A percentile compares a stretch with the other conserved stretches of the same genome.
Conservation (phyloP, 2,797 vertebrate species). For the Malacoraja senta region DNA sequence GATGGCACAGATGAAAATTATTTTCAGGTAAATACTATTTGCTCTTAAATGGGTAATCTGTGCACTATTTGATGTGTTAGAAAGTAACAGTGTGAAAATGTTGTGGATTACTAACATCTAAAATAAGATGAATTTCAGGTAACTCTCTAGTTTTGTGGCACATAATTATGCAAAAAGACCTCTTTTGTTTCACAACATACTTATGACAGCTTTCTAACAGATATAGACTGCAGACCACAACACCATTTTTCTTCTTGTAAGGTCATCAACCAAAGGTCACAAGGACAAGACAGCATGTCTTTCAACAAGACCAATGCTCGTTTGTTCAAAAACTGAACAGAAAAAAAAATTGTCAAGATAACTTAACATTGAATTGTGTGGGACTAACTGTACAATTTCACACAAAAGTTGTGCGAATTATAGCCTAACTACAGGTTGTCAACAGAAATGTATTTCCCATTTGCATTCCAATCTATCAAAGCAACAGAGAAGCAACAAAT, state of each 20-base stretch:
- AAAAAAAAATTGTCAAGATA: constrained; percentile 35
- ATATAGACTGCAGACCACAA: background rate
- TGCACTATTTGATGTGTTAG: background rate
- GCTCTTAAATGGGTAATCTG: background rate
- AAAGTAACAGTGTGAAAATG: constrained; percentile 13
- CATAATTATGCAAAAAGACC: background rate
- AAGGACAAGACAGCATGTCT: constrained; percentile 37
- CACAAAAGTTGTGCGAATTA: constrained; percentile 23
- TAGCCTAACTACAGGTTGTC: constrained; percentile 36
- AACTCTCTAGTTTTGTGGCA: background rate
- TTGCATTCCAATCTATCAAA: background rate
- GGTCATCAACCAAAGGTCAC: constrained; percentile 41
- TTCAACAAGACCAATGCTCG: constrained; percentile 40
- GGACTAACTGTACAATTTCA: constrained; percentile 9
- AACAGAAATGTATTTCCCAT: constrained; percentile 14
- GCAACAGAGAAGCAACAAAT: constrained; percentile 25
- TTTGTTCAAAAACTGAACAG: constrained; percentile 42
- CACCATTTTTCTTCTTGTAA: background rate
- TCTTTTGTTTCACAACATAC: constrained; percentile 18
- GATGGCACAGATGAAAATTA: background rate
- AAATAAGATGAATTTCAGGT: constrained; percentile 11
- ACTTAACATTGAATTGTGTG: constrained; percentile 36
- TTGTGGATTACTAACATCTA: background rate
- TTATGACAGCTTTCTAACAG: background rate
- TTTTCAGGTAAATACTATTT: background rate